phyloP scores from a whole-genome alignment of 2,113 vertebrate species.

The Urocitellus parryii region DNA sequence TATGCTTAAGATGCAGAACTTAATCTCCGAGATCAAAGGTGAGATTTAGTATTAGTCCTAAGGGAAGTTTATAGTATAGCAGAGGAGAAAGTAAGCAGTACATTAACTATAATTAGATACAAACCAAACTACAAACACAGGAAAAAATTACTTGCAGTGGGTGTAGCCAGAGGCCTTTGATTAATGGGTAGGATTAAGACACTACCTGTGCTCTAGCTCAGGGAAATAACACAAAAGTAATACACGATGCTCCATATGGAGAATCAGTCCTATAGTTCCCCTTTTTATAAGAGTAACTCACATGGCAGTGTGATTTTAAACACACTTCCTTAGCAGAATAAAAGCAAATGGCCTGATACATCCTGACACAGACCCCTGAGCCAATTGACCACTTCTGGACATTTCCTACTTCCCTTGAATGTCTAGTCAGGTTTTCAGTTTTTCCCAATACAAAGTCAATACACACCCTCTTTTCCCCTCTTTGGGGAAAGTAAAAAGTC shows the following conservation, averaged over 20 bases:
- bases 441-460: constrained; percentile 18
- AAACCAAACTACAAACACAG: constrained; percentile 16
- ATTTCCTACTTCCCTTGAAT: neutral
- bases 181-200: constrained; percentile 35
- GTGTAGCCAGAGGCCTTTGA: neutral
- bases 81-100: neutral
- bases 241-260: neutral
- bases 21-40: constrained; percentile 1
- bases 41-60: neutral
- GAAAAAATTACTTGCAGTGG: neutral
- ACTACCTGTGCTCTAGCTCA: constrained; percentile 19
- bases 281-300: neutral
- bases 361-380: neutral
- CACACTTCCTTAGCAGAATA: constrained; percentile 5
- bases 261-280: neutral
- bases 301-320: neutral
- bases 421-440: neutral
- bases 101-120: neutral
- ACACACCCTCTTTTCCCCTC: neutral
- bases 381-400: neutral
- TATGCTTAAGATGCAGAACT: neutral
- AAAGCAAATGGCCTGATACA: constrained; percentile 17
- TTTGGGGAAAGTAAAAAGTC: constrained; percentile 18
- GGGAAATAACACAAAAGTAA: neutral
- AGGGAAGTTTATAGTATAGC: neutral